phyloP scores from a whole-genome alignment of 2,113 vertebrate species.

The Centropristis striata region DNA sequence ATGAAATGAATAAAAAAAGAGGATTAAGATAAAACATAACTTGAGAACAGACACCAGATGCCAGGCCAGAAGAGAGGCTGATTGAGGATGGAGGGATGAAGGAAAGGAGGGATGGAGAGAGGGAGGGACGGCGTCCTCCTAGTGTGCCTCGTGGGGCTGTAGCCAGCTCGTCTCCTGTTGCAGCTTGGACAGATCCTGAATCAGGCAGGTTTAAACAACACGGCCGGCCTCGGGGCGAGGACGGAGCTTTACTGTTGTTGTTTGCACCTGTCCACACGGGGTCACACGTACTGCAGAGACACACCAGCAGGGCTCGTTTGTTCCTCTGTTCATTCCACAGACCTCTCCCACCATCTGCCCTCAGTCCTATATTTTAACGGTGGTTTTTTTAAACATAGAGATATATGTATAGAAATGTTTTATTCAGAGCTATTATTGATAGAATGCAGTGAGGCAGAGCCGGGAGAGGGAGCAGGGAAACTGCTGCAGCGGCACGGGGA shows the following conservation, averaged over 20 bases:
- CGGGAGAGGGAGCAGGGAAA: slow-evolving; percentile 77
- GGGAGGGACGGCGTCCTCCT: slow-evolving; percentile 39
- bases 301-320: slow-evolving; percentile 40
- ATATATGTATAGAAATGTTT: slow-evolving; percentile 89
- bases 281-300: slow-evolving; percentile 12
- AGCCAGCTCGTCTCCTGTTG: slow-evolving; percentile 25
- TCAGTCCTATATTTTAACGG: slow-evolving; percentile 85
- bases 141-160: slow-evolving; percentile 38
- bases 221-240: not conserved
- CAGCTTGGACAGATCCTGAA: not conserved
- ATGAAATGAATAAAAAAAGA: slow-evolving; percentile 64
- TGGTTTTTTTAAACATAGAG: slow-evolving; percentile 85
- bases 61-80: slow-evolving; percentile 85
- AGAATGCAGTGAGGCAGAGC: slow-evolving; percentile 84
- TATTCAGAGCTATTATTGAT: slow-evolving; percentile 88
- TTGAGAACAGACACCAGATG: slow-evolving; percentile 85
- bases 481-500: slow-evolving; percentile 53
- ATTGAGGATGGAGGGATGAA: slow-evolving; percentile 80
- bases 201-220: slow-evolving; percentile 33
- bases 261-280: slow-evolving; percentile 17
- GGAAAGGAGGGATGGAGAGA: slow-evolving; percentile 51
- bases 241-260: slow-evolving; percentile 27
- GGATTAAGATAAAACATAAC: slow-evolving; percentile 63
- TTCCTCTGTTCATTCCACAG: slow-evolving; percentile 34
- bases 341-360: slow-evolving; percentile 80